Percentiles rank a stretch among this genome's conserved stretches.
These are phyloP conservation scores for Pitangus sulphuratus DNA, from an alignment of 2,797 vertebrate genomes.

Conservation along the genomic window DNA sequence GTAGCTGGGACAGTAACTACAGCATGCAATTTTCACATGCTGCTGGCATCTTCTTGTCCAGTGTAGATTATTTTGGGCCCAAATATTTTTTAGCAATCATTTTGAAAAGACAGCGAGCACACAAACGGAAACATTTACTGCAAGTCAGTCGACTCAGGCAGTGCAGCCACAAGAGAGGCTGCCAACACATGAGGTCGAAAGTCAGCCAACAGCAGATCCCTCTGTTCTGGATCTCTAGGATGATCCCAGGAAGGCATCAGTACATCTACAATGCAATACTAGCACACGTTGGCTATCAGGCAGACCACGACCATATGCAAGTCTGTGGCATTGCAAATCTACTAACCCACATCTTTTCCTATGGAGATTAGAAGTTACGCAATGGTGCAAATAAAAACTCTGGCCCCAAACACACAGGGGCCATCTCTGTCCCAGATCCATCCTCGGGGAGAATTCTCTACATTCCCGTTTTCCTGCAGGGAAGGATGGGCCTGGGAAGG, in stretches of 20 bases:
- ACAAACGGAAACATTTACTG: slow-evolving; percentile 6
- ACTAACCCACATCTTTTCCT: slow-evolving; percentile 20
- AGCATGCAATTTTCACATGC: neutral
- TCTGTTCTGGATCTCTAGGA: neutral
- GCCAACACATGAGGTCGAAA: neutral
- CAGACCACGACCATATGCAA: neutral
- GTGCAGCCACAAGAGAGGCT: neutral
- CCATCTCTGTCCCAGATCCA: slow-evolving; percentile 20
- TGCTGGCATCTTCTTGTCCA: neutral
- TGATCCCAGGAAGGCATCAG: neutral
- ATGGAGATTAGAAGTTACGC: neutral
- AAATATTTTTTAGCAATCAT: neutral
- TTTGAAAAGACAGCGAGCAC: neutral
- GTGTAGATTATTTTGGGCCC: slow-evolving; percentile 15
- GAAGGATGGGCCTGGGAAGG: neutral
- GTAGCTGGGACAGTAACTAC: neutral
- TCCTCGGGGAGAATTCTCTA: neutral
- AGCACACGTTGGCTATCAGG: neutral
- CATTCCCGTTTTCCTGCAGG: neutral
- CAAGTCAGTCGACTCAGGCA: neutral
- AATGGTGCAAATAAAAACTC: slow-evolving; percentile 53
- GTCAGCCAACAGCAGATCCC: slow-evolving; percentile 28
- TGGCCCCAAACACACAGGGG: slow-evolving; percentile 11
- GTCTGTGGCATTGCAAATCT: neutral
- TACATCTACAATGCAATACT: neutral